Conservation (phyloP, 35 echinoderm and acorn worm genomes). For the Strongylocentrotus purpuratus region DNA sequence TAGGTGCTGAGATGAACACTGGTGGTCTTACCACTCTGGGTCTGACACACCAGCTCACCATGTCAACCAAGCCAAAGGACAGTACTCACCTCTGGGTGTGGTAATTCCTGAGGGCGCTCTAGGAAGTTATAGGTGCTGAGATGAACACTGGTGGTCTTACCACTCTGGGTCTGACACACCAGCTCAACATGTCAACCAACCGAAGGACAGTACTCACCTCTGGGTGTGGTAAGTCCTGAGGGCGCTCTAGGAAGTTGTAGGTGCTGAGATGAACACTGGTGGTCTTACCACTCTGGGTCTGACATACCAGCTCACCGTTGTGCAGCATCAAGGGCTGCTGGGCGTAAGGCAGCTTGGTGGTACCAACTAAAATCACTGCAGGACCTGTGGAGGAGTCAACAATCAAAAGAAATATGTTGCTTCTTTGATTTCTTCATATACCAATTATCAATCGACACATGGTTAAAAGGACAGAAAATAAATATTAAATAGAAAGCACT, state of each 20-base stretch:
- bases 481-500: too few species aligned
- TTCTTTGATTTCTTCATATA: too few species aligned
- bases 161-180: too few species aligned
- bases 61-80: background rate
- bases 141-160: constrained; percentile 79
- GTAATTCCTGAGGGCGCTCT: constrained; percentile 81
- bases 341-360: constrained; percentile 84
- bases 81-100: constrained; percentile 70
- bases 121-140: constrained; percentile 86
- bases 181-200: too few species aligned
- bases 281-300: constrained; percentile 89
- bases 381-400: constrained; percentile 55
- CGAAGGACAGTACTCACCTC: constrained; percentile 67
- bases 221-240: constrained; percentile 63
- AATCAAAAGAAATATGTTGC: background rate
- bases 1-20: constrained; percentile 80
- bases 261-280: constrained; percentile 77
- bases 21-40: constrained; percentile 84
- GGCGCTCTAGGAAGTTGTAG: constrained; percentile 90
- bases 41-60: constrained; percentile 89
- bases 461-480: too few species aligned
- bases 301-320: constrained; percentile 85
- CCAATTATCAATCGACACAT: too few species aligned
- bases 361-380: constrained; percentile 73
- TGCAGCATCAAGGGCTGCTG: constrained; percentile 92